A percentile compares a stretch with the other conserved stretches of the same genome.
Conservation (phyloP, 2,888 invertebrate species). For the Coecobrya sp. region DNA sequence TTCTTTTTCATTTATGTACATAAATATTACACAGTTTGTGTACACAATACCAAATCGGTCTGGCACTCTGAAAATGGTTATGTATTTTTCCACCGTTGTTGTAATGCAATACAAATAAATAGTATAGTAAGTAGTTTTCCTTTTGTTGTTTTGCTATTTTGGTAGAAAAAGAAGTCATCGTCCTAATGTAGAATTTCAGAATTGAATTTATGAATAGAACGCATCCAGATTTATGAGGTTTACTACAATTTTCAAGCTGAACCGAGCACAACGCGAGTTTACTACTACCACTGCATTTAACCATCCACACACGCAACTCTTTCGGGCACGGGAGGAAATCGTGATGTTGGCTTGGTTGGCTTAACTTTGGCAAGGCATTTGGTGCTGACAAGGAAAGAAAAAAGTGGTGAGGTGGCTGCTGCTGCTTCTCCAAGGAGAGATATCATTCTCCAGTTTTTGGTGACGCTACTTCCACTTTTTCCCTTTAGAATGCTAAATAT, state of each 20-base stretch:
- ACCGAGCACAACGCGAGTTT: background rate
- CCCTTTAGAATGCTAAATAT: constrained; percentile 61
- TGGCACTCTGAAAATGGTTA: background rate
- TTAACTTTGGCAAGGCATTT: constrained; percentile 57
- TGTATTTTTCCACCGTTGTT: background rate
- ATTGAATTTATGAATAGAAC: constrained; percentile 72
- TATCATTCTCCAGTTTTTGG: constrained; percentile 27
- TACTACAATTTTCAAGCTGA: constrained; percentile 29
- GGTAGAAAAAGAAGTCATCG: background rate
- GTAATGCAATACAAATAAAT: background rate
- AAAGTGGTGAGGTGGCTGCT: constrained; percentile 38
- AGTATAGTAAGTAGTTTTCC: background rate
- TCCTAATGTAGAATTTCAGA: constrained; percentile 25
- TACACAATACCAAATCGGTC: constrained; percentile 12
- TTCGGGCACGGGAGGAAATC: background rate
- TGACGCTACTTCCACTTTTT: constrained; percentile 42
- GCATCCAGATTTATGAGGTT: constrained; percentile 67
- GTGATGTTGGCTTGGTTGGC: constrained; percentile 19
- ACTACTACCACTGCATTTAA: no score
- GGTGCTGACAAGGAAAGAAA: constrained; percentile 61
- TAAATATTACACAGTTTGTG: background rate
- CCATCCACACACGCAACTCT: no score
- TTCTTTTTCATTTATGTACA: constrained; percentile 29
- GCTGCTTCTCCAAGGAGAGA: background rate
- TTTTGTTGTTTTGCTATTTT: background rate